phyloP scores from a whole-genome alignment of 1,140 invertebrate genomes.

The Cotesia chilonis region DNA sequence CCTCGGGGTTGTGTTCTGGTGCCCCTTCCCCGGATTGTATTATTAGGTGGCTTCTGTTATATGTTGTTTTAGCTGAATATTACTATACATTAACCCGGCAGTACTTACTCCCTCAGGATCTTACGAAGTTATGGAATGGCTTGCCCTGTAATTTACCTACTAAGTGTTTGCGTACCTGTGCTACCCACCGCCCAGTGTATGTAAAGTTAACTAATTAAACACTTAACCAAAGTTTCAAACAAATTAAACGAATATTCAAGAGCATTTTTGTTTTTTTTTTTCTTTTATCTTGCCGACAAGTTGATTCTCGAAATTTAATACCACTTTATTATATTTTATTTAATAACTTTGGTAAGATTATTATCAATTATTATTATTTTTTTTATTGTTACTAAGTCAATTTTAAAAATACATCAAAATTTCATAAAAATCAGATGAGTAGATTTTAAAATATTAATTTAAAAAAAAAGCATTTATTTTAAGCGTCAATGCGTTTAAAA shows the following conservation, averaged over 20 bases:
- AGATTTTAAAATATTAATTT: no score
- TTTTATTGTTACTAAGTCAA: no score
- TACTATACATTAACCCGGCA: conserved; percentile 40
- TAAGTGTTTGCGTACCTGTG: conserved; percentile 56
- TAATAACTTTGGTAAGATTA: no score
- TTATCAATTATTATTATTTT: no score
- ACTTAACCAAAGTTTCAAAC: conserved; percentile 55
- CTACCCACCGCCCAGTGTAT: conserved; percentile 38
- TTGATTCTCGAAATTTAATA: no score
- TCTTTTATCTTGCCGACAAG: no score
- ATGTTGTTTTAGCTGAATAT: conserved; percentile 40
- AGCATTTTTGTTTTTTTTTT: background rate
- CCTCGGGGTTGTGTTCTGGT: background rate
- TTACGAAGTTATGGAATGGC: conserved; percentile 57
- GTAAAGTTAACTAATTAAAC: conserved; percentile 61
- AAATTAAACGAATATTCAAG: conserved; percentile 54
- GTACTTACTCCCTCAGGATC: conserved; percentile 46
- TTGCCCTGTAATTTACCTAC: conserved; percentile 58
- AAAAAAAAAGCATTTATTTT: no score
- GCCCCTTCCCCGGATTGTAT: conserved; percentile 6
- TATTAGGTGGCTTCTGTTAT: conserved; percentile 18
- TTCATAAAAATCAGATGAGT: no score
- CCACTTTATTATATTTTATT: no score
- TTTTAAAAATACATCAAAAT: no score
- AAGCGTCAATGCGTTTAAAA: no score